These are phyloP conservation scores for Steinernema scapterisci DNA, from an alignment of 2,888 invertebrate genomes.

Conservation along the genomic window DNA sequence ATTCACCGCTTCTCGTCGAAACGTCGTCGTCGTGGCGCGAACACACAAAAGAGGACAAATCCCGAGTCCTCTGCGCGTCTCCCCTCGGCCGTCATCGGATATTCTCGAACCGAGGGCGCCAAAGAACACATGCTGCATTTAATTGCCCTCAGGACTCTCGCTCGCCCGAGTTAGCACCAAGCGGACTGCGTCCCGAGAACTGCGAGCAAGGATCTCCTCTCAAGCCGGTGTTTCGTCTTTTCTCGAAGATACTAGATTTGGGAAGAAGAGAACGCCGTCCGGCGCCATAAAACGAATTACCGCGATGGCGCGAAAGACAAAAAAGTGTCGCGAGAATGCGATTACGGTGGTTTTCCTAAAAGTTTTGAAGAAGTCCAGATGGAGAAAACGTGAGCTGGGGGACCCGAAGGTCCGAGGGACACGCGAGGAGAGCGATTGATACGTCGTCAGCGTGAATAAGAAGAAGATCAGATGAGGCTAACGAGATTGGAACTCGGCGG, in stretches of 20 bases:
- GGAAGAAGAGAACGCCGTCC: background rate
- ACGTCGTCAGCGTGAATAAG: constrained; percentile 2
- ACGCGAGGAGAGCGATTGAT: background rate
- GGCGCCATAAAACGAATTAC: constrained; percentile 20
- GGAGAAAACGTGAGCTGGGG: no score
- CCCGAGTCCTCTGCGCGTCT: no score
- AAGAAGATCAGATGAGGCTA: background rate
- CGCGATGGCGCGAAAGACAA: constrained; percentile 10
- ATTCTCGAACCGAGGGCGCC: background rate
- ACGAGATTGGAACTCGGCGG: constrained; percentile 26
- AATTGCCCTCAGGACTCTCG: constrained; percentile 1
- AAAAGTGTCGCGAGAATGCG: constrained; percentile 26
- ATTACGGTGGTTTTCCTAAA: background rate
- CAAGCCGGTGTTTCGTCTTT: no score
- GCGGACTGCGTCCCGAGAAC: background rate
- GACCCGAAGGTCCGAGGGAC: background rate
- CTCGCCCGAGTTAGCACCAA: background rate
- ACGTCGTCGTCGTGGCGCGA: background rate
- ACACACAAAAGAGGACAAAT: background rate
- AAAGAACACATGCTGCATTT: background rate
- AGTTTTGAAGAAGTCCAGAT: no score
- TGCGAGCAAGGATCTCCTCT: background rate
- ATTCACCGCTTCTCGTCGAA: background rate
- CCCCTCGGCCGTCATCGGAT: background rate
- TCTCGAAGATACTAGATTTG: background rate